A percentile compares a stretch with the other conserved stretches of the same genome.
Conservation (phyloP, 2,113 vertebrate genomes). For the Guaruba guarouba region DNA sequence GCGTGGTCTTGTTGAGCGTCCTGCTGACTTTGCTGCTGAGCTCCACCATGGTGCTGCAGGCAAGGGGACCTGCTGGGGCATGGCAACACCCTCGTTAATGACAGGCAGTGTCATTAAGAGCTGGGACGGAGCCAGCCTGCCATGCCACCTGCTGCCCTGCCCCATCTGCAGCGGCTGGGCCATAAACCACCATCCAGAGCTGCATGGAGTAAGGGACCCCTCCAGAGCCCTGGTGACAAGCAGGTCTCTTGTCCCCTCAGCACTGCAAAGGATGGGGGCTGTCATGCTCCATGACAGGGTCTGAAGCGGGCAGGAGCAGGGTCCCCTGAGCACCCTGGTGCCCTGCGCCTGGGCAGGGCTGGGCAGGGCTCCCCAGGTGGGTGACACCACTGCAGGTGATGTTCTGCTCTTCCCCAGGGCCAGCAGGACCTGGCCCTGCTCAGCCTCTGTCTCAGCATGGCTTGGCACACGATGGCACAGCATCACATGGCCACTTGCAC, state of each 20-base stretch:
- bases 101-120: background rate
- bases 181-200: rapidly evolving
- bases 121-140: background rate
- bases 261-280: rapidly evolving
- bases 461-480: background rate
- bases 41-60: constrained; percentile 73
- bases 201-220: rapidly evolving
- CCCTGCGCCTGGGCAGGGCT: background rate
- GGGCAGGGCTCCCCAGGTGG: background rate
- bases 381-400: rapidly evolving
- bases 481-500: rapidly evolving
- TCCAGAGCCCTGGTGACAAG: rapidly evolving
- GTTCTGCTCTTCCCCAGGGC: background rate
- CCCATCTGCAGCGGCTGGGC: background rate
- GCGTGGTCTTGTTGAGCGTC: constrained; percentile 82
- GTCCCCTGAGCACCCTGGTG: rapidly evolving
- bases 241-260: background rate
- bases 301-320: rapidly evolving
- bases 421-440: background rate
- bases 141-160: background rate
- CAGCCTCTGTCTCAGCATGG: rapidly evolving
- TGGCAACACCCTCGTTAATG: background rate
- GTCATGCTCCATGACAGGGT: rapidly evolving
- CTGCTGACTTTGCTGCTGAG: constrained; percentile 74
- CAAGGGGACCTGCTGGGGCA: background rate